Percentiles rank a stretch among this genome's conserved stretches.
Conservation (phyloP, 2,888 invertebrate genomes). For the Cephus pulcher region DNA sequence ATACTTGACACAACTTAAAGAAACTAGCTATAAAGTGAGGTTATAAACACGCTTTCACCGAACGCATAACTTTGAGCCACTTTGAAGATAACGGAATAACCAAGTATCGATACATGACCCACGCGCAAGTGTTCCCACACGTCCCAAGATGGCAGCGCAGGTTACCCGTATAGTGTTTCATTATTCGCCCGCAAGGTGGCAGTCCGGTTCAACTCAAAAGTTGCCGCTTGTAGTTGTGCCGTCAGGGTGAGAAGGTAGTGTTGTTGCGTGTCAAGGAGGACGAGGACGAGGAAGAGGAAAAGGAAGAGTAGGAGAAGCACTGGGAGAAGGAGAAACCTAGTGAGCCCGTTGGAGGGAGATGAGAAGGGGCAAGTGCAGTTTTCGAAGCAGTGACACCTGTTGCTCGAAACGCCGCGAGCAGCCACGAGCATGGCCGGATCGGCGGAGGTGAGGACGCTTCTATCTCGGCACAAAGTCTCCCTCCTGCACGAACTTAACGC, state of each 20-base stretch:
- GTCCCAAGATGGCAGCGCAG: too few relatives aligned
- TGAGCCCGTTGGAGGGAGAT: conserved; percentile 2
- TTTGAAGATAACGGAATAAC: too few relatives aligned
- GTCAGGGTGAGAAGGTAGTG: too few relatives aligned
- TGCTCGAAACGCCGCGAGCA: conserved; percentile 41
- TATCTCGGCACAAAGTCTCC: conserved; percentile 73
- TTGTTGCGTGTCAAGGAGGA: conserved; percentile 14
- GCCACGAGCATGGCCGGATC: conserved; percentile 70
- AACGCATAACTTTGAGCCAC: too few relatives aligned
- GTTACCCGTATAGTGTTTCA: too few relatives aligned
- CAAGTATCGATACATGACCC: too few relatives aligned
- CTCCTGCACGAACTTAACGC: conserved; percentile 74
- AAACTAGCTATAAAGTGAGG: too few relatives aligned
- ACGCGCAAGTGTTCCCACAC: too few relatives aligned
- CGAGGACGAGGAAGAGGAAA: conserved; percentile 28
- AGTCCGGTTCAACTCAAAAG: too few relatives aligned
- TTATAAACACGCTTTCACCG: too few relatives aligned
- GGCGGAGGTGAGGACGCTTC: conserved; percentile 72
- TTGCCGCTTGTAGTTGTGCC: too few relatives aligned
- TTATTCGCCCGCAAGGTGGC: too few relatives aligned
- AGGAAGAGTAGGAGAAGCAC: conserved; percentile 21
- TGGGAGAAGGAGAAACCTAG: conserved; percentile 21
- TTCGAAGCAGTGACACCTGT: conserved; percentile 49
- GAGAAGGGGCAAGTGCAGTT: conserved; percentile 27
- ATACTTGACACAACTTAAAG: conserved; percentile 28